Conservation (phyloP, 2,113 vertebrate species). For the Nestor notabilis region DNA sequence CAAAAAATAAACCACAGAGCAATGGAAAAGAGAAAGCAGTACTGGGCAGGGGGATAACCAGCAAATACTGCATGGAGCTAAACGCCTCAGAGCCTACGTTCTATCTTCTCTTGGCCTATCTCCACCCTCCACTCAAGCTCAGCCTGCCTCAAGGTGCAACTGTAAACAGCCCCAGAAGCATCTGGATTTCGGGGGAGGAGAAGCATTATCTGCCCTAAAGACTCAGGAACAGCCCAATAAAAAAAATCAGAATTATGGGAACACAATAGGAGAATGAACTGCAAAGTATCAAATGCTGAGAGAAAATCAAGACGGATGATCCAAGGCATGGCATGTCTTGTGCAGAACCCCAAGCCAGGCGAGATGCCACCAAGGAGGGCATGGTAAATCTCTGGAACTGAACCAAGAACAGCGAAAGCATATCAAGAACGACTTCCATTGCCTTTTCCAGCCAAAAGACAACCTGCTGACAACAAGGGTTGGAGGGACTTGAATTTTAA, state of each 20-base stretch:
- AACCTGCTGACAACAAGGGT: not conserved
- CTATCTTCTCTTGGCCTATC: accelerated
- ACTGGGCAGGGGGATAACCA: not conserved
- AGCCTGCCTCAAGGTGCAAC: accelerated
- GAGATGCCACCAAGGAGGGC: not conserved
- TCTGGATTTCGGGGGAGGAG: not conserved
- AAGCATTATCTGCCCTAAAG: not conserved
- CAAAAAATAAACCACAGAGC: not conserved
- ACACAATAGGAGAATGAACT: not conserved
- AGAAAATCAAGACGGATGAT: not conserved
- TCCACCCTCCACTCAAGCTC: not conserved
- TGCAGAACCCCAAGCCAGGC: not conserved
- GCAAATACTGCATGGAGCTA: not conserved
- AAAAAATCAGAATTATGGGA: not conserved
- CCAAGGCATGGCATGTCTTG: not conserved
- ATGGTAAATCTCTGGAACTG: not conserved
- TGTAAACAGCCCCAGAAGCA: not conserved
- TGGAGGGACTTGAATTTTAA: not conserved
- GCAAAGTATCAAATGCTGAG: not conserved
- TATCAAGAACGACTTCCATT: not conserved
- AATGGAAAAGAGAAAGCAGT: not conserved
- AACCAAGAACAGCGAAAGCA: not conserved
- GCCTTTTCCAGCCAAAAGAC: not conserved
- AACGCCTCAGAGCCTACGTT: accelerated
- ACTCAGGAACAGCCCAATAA: not conserved